phyloP scores from a whole-genome alignment of 1,140 invertebrate species.

The Argopecten irradians region DNA sequence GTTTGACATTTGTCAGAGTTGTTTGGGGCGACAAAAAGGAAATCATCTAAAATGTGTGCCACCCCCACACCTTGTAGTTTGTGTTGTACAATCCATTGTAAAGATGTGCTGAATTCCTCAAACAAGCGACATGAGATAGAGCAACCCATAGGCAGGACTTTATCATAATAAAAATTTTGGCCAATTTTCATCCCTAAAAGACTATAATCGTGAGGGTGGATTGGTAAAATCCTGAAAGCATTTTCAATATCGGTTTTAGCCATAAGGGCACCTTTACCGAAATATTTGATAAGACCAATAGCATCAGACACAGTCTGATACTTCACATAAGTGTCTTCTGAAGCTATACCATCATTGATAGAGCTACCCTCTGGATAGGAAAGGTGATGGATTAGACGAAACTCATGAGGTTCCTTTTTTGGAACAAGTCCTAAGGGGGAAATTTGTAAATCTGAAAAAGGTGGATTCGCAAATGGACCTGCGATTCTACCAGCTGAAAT shows the following conservation, averaged over 20 bases:
- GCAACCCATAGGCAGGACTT: conserved; percentile 43
- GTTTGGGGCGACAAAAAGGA: background rate
- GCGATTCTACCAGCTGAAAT: conserved; percentile 13
- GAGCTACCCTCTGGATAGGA: conserved; percentile 39
- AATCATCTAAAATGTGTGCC: conserved; percentile 46
- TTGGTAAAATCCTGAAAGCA: conserved; percentile 38
- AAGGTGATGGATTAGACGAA: conserved; percentile 49
- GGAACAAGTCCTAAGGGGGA: conserved; percentile 46
- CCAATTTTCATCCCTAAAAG: conserved; percentile 36
- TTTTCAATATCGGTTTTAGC: conserved; percentile 48
- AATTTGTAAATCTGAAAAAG: background rate
- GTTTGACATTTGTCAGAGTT: background rate
- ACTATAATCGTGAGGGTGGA: background rate
- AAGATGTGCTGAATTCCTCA: conserved; percentile 37
- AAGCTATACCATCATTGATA: conserved; percentile 43
- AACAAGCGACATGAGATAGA: conserved; percentile 39
- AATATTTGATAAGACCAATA: background rate
- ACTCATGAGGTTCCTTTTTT: conserved; percentile 45
- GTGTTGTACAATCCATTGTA: conserved; percentile 41
- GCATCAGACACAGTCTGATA: conserved; percentile 42
- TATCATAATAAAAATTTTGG: conserved; percentile 40
- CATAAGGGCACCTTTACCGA: conserved; percentile 25
- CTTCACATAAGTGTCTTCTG: background rate
- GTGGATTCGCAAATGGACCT: background rate
- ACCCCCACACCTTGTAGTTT: background rate